These are phyloP conservation scores for Diorhabda elongata DNA, from an alignment of 1,140 invertebrate genomes.

Conservation along the genomic window DNA sequence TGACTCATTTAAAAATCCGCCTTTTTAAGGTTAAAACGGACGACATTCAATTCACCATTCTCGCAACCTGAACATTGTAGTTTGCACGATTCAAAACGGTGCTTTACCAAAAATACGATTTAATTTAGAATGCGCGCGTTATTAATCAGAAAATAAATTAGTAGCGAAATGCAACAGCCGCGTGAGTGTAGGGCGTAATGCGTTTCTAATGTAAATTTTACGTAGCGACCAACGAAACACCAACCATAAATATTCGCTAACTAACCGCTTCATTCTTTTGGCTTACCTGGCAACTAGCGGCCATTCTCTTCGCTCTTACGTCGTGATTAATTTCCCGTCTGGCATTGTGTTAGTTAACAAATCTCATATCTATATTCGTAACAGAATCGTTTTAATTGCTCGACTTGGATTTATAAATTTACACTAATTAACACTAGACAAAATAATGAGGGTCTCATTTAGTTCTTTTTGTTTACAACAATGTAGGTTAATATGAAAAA, in stretches of 20 bases:
- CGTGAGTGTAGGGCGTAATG: slow-evolving; percentile 32
- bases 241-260: slow-evolving; percentile 22
- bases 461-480: too few species aligned
- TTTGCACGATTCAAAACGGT: background rate
- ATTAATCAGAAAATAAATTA: slow-evolving; percentile 43
- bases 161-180: slow-evolving; percentile 31
- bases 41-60: too few species aligned
- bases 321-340: background rate
- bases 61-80: too few species aligned
- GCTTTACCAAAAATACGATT: slow-evolving; percentile 36
- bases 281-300: slow-evolving; percentile 10
- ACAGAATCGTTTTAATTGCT: too few species aligned
- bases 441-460: too few species aligned
- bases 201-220: slow-evolving; percentile 37
- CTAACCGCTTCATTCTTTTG: slow-evolving; percentile 18
- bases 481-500: too few species aligned
- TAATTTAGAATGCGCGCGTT: slow-evolving; percentile 39
- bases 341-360: too few species aligned
- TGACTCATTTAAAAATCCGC: too few species aligned
- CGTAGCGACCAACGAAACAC: slow-evolving; percentile 4
- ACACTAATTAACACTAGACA: too few species aligned
- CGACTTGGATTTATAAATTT: too few species aligned
- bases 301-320: background rate
- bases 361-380: too few species aligned
- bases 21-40: too few species aligned